These are phyloP conservation scores for Arctia plantaginis DNA, from an alignment of 2,888 invertebrate species.

Conservation along the genomic window DNA sequence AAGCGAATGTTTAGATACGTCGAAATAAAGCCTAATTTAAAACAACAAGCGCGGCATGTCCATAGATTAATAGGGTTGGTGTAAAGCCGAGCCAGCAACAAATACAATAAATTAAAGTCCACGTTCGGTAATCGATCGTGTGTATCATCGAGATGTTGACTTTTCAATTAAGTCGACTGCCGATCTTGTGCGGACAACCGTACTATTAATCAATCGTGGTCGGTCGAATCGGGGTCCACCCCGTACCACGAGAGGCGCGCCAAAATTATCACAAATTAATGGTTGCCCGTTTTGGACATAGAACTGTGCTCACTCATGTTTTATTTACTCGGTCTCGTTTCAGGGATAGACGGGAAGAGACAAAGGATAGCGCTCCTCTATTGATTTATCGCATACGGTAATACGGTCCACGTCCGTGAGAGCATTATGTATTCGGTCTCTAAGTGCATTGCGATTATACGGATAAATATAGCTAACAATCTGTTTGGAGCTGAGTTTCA, in stretches of 20 bases:
- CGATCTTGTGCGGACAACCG: constrained; percentile 69
- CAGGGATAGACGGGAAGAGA: constrained; percentile 46
- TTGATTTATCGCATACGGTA: constrained; percentile 34
- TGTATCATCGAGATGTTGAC: constrained; percentile 79
- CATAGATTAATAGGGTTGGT: constrained; percentile 42
- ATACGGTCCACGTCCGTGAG: constrained; percentile 10
- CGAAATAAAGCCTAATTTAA: constrained; percentile 53
- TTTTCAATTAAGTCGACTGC: constrained; percentile 83
- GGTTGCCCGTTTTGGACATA: constrained; percentile 34
- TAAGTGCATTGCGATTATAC: constrained; percentile 18
- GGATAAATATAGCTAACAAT: constrained; percentile 3
- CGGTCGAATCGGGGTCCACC: constrained; percentile 41
- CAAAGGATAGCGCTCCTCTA: constrained; percentile 39
- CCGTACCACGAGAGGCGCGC: constrained; percentile 47
- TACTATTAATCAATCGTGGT: constrained; percentile 76
- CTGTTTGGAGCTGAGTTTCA: neutral
- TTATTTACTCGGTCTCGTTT: constrained; percentile 47
- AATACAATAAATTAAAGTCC: constrained; percentile 72
- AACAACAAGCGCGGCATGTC: constrained; percentile 41
- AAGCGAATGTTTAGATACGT: constrained; percentile 28
- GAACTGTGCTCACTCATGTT: constrained; percentile 49
- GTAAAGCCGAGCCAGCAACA: constrained; percentile 47
- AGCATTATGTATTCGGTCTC: constrained; percentile 20
- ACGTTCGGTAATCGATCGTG: constrained; percentile 74
- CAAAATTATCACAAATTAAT: constrained; percentile 55